Conservation (phyloP, 2,113 vertebrate genomes). For the Verasper variegatus region DNA sequence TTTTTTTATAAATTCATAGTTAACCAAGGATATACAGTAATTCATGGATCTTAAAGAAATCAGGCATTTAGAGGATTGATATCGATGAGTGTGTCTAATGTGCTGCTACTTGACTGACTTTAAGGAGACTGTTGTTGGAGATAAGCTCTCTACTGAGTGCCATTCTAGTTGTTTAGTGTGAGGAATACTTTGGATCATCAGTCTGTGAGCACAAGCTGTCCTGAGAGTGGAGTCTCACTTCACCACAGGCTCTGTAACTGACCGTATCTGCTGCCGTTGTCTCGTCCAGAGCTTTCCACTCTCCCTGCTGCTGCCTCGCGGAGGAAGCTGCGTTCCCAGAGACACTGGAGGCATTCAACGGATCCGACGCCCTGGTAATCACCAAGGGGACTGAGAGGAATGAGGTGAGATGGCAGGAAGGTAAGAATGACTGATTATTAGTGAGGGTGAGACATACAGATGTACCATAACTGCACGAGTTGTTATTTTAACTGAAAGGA, state of each 20-base stretch:
- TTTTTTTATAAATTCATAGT: no score
- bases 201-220: no score
- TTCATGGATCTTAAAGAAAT: no score
- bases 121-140: no score
- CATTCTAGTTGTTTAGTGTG: no score
- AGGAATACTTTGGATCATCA: no score
- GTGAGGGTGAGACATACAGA: slow-evolving; percentile 19
- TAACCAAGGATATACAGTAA: no score
- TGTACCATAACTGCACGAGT: slow-evolving; percentile 14
- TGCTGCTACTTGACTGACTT: no score
- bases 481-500: slow-evolving; percentile 22
- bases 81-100: no score
- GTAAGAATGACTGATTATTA: slow-evolving; percentile 19
- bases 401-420: slow-evolving; percentile 52
- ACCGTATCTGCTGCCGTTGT: slow-evolving; percentile 84
- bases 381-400: slow-evolving; percentile 82
- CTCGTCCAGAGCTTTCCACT: slow-evolving; percentile 84
- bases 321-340: slow-evolving; percentile 61
- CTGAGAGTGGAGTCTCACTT: neutral
- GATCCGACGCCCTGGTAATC: slow-evolving; percentile 80
- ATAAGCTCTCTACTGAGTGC: no score
- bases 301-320: slow-evolving; percentile 78
- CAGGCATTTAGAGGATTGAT: no score
- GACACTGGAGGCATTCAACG: slow-evolving; percentile 76
- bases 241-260: slow-evolving; percentile 74